phyloP scores from a whole-genome alignment of 2,888 invertebrate genomes.

The Neoscelio sp. region DNA sequence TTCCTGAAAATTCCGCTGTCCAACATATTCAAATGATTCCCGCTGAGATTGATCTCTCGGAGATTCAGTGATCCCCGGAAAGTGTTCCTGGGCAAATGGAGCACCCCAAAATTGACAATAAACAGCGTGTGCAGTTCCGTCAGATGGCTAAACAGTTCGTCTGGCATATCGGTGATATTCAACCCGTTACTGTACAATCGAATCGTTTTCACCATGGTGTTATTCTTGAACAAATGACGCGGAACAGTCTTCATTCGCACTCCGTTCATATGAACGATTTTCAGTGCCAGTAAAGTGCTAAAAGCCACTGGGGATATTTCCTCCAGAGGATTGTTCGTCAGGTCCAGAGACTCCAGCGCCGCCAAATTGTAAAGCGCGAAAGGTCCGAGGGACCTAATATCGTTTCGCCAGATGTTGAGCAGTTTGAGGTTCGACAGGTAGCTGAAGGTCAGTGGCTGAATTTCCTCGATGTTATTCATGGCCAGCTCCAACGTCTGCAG shows the following conservation, averaged over 20 bases:
- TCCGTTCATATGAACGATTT: conserved; percentile 67
- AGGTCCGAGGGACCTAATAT: conserved; percentile 85
- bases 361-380: conserved; percentile 87
- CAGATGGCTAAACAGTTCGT: conserved; percentile 86
- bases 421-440: conserved; percentile 85
- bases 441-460: conserved; percentile 85
- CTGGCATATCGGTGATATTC: conserved; percentile 85
- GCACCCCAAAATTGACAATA: conserved; percentile 85
- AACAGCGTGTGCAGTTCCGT: conserved; percentile 85
- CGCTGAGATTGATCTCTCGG: conserved; percentile 86
- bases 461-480: conserved; percentile 86
- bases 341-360: conserved; percentile 85
- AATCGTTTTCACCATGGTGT: conserved; percentile 82
- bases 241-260: conserved; percentile 85
- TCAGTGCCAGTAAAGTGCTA: conserved; percentile 84
- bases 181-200: conserved; percentile 76
- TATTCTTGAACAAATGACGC: conserved; percentile 79
- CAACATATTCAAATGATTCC: conserved; percentile 84
- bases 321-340: conserved; percentile 85
- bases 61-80: conserved; percentile 86
- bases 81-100: conserved; percentile 85
- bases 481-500: conserved; percentile 87
- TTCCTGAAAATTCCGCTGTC: conserved; percentile 87
- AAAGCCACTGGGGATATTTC: conserved; percentile 86
- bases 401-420: conserved; percentile 89